Evolutionary conservation across 2,888 invertebrate species (phyloP), one percentile per base, ranked within the genome.

Genomic region (Oligia latruncula): DNA sequence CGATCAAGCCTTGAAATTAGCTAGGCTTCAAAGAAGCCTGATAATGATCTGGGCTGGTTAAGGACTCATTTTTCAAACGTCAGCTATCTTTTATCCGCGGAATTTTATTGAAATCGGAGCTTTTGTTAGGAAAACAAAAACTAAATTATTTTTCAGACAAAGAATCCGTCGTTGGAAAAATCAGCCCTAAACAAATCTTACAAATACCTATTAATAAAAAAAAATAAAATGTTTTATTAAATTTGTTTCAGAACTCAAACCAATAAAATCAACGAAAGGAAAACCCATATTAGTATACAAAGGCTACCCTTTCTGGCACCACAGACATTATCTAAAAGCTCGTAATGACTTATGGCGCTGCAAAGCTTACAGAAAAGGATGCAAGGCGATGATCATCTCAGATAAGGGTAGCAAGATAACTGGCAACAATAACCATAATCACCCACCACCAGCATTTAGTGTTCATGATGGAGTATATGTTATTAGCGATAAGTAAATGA

Each of bases 311-410:
- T 71, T 55, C 71, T 55, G n/a, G 43, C 79, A 78, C 6, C 35
- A 43, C 20, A 66, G 55, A 29, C 71, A 81, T 29, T 71, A n/a
- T 43, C 1, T 20, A 0, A 77, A 55, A 20, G 35, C 68, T 55
- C 52, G 68, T 1, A 82, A 60, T 5, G 77, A 82, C 64, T 43
- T 73, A 15, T 82, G 77, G 82, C 82, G 74, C 1, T 80, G 81
- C 68, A 81, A 80, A 40, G n/a, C 74, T 49, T 62, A 49, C 29
- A n/a, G 5, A 29, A 80, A 68, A 70, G 68, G 81, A 64, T 81
- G 81, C 75, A 70, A 74, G 15, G 80, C 81, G 8, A 60, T 60
- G 64, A 81, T 81, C 15, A 75, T 60, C 3, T 81, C 68, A 13
- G 68, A 76, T 35, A 65, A 64, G 52, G 35, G 60, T 13, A 76